Conservation (phyloP, 1,140 invertebrate genomes). For the Monomorium pharaonis region DNA sequence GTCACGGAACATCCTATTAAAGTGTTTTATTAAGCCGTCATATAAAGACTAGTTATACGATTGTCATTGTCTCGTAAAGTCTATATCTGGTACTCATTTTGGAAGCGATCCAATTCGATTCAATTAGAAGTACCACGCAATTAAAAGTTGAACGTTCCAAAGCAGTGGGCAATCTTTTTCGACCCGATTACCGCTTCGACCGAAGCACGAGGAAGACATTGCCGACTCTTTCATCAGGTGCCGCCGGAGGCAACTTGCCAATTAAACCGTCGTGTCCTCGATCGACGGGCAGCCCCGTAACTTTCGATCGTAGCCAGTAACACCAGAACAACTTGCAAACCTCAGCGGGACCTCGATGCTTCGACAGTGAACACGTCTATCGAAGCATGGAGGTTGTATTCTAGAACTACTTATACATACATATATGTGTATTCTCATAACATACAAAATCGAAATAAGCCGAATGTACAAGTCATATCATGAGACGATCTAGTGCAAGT, state of each 20-base stretch:
- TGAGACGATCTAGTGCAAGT: not conserved
- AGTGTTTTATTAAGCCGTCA: not conserved
- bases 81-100: conserved; percentile 39
- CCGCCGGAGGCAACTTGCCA: conserved; percentile 66
- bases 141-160: conserved; percentile 52
- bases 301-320: conserved; percentile 37
- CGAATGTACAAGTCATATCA: not conserved
- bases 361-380: conserved; percentile 24
- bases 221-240: conserved; percentile 64
- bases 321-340: conserved; percentile 46
- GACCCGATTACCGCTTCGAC: conserved; percentile 50
- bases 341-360: not conserved
- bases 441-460: not conserved
- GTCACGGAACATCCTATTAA: not conserved
- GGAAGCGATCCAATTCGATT: conserved; percentile 35
- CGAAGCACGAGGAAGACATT: conserved; percentile 62
- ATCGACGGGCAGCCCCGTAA: conserved; percentile 38
- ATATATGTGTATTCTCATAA: too few species aligned
- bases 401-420: not conserved
- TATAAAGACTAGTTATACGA: conserved; percentile 8
- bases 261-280: conserved; percentile 60
- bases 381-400: not conserved
- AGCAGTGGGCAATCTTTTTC: conserved; percentile 48
- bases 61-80: conserved; percentile 2
- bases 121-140: conserved; percentile 45